phyloP scores from a whole-genome alignment of 2,113 vertebrate species.

The Phalacrocorax aristotelis region DNA sequence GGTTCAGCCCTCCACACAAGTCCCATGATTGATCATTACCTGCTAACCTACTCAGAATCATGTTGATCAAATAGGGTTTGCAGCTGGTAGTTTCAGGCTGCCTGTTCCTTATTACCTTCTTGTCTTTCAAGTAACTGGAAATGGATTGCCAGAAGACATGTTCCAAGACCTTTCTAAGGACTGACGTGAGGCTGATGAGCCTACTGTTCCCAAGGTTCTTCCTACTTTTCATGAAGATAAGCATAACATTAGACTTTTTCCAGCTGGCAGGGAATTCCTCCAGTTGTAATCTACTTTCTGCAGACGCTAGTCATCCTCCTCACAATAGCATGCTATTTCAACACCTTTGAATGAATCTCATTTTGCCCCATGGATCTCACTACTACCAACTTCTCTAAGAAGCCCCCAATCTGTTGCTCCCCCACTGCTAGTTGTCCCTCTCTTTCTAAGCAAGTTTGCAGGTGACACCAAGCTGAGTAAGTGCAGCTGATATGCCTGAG shows the following conservation, averaged over 20 bases:
- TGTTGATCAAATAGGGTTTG: not conserved
- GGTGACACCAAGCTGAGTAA: not conserved
- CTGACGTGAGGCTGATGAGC: not conserved
- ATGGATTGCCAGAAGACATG: not conserved
- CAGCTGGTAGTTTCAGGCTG: not conserved
- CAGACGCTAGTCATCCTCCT: not conserved
- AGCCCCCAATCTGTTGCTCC: not conserved
- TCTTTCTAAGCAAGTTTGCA: not conserved
- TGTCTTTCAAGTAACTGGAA: not conserved
- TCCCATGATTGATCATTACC: not conserved
- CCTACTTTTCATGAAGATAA: not conserved
- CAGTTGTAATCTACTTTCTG: not conserved
- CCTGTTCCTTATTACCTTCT: not conserved
- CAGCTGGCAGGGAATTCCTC: not conserved
- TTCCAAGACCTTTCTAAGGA: not conserved
- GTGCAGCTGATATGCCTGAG: accelerated
- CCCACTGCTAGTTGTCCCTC: not conserved
- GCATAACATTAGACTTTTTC: not conserved
- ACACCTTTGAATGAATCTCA: not conserved
- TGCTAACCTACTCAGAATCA: not conserved
- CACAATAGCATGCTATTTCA: not conserved
- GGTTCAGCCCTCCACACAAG: not conserved
- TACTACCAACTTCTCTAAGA: not conserved
- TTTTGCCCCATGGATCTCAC: not conserved
- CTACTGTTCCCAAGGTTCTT: not conserved